Evolutionary conservation across 2,113 vertebrate species (phyloP).

Genomic region (Solenodon paradoxus): DNA sequence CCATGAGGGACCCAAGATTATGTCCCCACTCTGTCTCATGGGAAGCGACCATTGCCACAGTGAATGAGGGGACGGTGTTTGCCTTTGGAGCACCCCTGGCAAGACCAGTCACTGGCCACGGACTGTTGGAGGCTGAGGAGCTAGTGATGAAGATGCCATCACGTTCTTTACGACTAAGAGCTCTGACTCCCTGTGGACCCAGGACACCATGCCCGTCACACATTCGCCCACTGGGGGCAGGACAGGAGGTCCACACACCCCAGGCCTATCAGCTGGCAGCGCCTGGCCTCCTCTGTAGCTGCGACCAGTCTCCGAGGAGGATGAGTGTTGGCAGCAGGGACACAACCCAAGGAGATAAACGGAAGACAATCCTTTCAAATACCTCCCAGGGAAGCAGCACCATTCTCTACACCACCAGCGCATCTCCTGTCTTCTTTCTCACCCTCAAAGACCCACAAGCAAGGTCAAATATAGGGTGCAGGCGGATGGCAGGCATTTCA

Average conservation of each 20-base stretch:
- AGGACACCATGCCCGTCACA: fast-evolving
- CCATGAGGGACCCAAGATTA: too few relatives aligned
- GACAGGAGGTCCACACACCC: too few relatives aligned
- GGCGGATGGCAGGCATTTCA: too few relatives aligned
- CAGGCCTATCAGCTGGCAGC: too few relatives aligned
- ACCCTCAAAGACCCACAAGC: too few relatives aligned
- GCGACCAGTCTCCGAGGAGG: not conserved
- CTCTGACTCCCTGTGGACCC: not conserved
- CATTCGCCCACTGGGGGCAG: fast-evolving
- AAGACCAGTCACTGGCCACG: not conserved
- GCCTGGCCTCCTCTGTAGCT: not conserved
- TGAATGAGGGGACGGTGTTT: not conserved
- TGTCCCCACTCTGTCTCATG: not conserved
- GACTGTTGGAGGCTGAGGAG: not conserved
- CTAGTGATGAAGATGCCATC: not conserved
- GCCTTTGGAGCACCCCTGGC: not conserved
- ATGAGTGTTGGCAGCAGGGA: too few relatives aligned
- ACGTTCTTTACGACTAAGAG: not conserved
- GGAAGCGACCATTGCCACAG: not conserved
- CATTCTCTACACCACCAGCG: too few relatives aligned
- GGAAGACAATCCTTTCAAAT: too few relatives aligned
- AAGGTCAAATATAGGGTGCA: too few relatives aligned
- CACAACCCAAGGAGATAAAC: too few relatives aligned
- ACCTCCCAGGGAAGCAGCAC: too few relatives aligned
- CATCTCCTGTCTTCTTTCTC: too few relatives aligned